Conservation (phyloP, 2,113 vertebrate genomes). For the Turnix velox region DNA sequence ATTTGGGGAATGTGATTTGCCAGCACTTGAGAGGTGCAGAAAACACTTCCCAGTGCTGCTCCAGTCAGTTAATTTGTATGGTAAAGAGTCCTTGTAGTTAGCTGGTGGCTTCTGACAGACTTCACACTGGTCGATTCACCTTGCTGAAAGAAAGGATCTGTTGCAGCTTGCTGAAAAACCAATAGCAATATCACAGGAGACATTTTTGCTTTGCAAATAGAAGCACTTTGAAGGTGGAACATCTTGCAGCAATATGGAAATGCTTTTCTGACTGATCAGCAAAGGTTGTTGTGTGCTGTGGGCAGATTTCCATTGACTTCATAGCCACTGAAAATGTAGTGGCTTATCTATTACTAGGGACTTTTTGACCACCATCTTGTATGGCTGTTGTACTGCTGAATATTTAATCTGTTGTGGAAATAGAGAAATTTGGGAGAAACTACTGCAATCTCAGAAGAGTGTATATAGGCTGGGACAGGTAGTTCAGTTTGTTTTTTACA, state of each 20-base stretch:
- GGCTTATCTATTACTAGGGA: not conserved
- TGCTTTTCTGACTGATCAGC: not conserved
- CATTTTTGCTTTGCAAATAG: not conserved
- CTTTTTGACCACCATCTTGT: not conserved
- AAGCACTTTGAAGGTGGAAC: not conserved
- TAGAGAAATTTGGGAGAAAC: not conserved
- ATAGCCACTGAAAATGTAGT: not conserved
- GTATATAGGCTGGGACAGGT: not conserved
- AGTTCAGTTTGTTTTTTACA: constrained; percentile 37
- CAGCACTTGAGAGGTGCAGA: not conserved
- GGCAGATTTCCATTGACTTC: not conserved
- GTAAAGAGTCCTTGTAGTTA: not conserved
- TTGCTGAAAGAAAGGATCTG: not conserved
- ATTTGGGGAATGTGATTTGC: not conserved
- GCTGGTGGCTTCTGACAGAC: not conserved
- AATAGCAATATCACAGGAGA: not conserved
- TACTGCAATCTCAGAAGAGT: constrained; percentile 5
- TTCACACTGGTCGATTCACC: not conserved
- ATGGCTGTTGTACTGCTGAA: not conserved
- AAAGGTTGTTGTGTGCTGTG: not conserved
- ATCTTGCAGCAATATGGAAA: not conserved
- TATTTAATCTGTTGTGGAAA: constrained; percentile 3
- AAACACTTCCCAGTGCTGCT: not conserved
- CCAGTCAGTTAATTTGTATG: not conserved
- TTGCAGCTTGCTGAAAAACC: not conserved